These are phyloP conservation scores for Melikaiella ostensackeni DNA, from an alignment of 2,888 invertebrate genomes.

Conservation along the genomic window DNA sequence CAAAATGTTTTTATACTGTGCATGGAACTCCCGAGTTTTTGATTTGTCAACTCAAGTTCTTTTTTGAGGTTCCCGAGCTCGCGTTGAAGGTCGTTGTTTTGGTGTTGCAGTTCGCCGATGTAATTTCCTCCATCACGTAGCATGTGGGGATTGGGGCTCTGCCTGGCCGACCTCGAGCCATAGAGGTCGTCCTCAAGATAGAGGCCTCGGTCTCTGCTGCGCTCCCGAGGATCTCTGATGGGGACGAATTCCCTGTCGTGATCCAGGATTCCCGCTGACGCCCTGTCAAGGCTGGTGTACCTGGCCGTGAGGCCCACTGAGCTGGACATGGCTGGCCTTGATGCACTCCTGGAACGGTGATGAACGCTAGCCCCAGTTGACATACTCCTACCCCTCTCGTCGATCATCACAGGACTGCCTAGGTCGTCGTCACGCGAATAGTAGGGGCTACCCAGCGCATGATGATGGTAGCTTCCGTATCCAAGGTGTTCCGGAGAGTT, in stretches of 20 bases:
- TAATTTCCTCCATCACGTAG: conserved; percentile 83
- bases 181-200: conserved; percentile 86
- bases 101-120: conserved; percentile 93
- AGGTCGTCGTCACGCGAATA: conserved; percentile 85
- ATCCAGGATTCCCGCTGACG: conserved; percentile 83
- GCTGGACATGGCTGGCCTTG: conserved; percentile 82
- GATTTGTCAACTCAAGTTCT: conserved; percentile 96
- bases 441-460: conserved; percentile 78
- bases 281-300: conserved; percentile 86
- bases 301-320: conserved; percentile 77
- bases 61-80: conserved; percentile 95
- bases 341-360: conserved; percentile 89
- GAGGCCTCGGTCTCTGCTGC: conserved; percentile 82
- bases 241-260: conserved; percentile 93
- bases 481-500: conserved; percentile 81
- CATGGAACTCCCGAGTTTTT: conserved; percentile 99
- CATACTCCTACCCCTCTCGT: conserved; percentile 83
- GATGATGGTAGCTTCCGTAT: conserved; percentile 68
- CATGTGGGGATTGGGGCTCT: conserved; percentile 84
- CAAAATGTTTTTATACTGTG: conserved; percentile 99
- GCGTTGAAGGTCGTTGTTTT: conserved; percentile 95
- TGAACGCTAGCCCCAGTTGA: conserved; percentile 81
- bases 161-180: conserved; percentile 82
- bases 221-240: conserved; percentile 86
- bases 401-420: conserved; percentile 91